Evolutionary conservation across 2,797 vertebrate species (phyloP), one percentile per base, ranked within the genome.

Genomic region (Gymnocypris eckloni): DNA sequence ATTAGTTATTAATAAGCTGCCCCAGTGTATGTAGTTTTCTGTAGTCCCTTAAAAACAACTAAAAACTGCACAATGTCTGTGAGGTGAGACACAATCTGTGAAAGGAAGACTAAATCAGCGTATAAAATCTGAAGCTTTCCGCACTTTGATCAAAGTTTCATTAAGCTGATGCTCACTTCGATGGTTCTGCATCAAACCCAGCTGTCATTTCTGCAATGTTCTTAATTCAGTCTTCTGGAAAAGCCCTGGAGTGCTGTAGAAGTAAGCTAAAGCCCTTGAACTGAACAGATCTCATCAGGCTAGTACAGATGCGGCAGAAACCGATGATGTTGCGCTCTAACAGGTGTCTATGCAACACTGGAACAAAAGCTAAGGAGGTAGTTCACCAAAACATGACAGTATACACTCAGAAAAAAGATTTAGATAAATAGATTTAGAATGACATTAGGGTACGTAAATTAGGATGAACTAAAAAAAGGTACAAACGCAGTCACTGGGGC

Each of bases 141-240:
- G 8, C 25, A 45, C 89, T 90, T 88, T 87, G 86, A 88, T 90
- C 83, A 87, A 88, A 84, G 78, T 83, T 90, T 90, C 83, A 86
- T 90, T 90, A 70, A 67, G 81, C 81, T 87, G 82, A 85, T 43
- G 67, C 50, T 83, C 66, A 79, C 86, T 88, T 86, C 48, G n/a
- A 86, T 52, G 66, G 76, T 79, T 87, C 80, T 81, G 66, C 72
- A 81, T 86, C 80, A 81, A 82, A 84, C 56, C 73, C 70, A 87
- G 79, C 72, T 88, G 89, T 88, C 86, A 87, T 71, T 78, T 48
- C 66, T 79, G 69, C 37, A 54, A 22, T 75, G 43, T 39, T 75
- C 41, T 67, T 52, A 75, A 79, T 75, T 45, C 45, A 75, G 11
- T 71, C n/a, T 80, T 86, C 80, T 84, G 71, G 20, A 73, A 73